phyloP scores from a whole-genome alignment of 2,113 vertebrate genomes.

The Festucalex cinctus region DNA sequence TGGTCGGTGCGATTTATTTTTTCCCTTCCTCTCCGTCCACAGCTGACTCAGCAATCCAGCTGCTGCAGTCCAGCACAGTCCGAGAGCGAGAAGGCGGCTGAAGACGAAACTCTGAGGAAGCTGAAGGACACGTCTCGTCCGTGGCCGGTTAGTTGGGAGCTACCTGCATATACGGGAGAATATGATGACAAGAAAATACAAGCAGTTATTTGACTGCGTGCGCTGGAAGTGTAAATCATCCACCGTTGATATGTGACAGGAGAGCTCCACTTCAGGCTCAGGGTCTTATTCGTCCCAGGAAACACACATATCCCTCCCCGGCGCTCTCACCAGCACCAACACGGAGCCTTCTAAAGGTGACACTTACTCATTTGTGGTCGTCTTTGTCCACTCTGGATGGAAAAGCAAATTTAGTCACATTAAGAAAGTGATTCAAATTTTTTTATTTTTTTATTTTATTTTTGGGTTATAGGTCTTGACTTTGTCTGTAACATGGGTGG shows the following conservation, averaged over 20 bases:
- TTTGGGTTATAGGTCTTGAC: no score
- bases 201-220: background rate
- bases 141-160: slow-evolving; percentile 60
- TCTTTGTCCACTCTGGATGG: no score
- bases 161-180: background rate
- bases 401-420: no score
- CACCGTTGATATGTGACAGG: slow-evolving; percentile 34
- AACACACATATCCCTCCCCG: slow-evolving; percentile 67
- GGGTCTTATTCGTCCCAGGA: slow-evolving; percentile 71
- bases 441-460: no score
- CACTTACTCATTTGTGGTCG: background rate
- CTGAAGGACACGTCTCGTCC: slow-evolving; percentile 40
- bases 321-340: slow-evolving; percentile 57
- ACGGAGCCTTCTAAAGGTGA: slow-evolving; percentile 47
- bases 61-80: slow-evolving; percentile 43
- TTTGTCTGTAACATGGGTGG: no score
- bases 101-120: slow-evolving; percentile 40
- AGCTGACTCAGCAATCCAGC: slow-evolving; percentile 35
- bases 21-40: background rate
- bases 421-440: no score
- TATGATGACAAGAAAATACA: background rate
- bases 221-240: background rate
- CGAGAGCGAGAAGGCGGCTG: slow-evolving; percentile 33
- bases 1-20: slow-evolving; percentile 2
- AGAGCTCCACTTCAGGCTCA: slow-evolving; percentile 56